Percentiles rank a stretch among this genome's conserved stretches.
phyloP scores from a whole-genome alignment of 2,888 invertebrate species.

The Beris morrisii region DNA sequence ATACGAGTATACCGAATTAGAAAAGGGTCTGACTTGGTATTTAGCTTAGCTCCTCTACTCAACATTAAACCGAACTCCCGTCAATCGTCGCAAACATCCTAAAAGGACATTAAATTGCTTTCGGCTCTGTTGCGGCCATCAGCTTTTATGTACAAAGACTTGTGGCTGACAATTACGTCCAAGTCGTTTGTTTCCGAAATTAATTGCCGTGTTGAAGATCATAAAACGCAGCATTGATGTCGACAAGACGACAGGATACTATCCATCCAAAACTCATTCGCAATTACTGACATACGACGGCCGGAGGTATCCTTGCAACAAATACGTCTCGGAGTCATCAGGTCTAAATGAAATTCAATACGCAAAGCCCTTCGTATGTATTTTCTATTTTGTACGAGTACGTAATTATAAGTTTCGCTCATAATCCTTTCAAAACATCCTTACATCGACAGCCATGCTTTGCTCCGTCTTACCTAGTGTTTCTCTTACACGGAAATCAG shows the following conservation, averaged over 20 bases:
- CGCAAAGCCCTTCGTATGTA: background rate
- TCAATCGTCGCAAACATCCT: background rate
- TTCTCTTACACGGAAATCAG: background rate
- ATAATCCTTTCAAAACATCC: slow-evolving; percentile 36
- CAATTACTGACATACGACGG: background rate
- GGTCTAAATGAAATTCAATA: slow-evolving; percentile 12
- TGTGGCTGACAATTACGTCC: slow-evolving; percentile 37
- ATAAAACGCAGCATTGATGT: slow-evolving; percentile 36
- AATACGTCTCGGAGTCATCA: slow-evolving; percentile 1
- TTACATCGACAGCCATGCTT: background rate
- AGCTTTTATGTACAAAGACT: slow-evolving; percentile 23
- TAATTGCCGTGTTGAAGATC: slow-evolving; percentile 38
- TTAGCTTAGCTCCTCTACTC: no score
- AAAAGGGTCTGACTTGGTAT: no score
- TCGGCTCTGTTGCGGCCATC: slow-evolving; percentile 26
- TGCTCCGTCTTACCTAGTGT: background rate
- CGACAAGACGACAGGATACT: slow-evolving; percentile 4
- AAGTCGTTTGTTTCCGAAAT: slow-evolving; percentile 36
- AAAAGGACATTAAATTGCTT: slow-evolving; percentile 28
- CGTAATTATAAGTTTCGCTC: slow-evolving; percentile 35
- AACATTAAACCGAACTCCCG: no score
- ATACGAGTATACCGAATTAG: no score
- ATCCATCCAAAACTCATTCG: slow-evolving; percentile 9
- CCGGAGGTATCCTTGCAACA: slow-evolving; percentile 9
- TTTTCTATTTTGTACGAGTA: background rate